Evolutionary conservation across 2,888 invertebrate genomes (phyloP).

Genomic region (Scelioninae gen. 1): DNA sequence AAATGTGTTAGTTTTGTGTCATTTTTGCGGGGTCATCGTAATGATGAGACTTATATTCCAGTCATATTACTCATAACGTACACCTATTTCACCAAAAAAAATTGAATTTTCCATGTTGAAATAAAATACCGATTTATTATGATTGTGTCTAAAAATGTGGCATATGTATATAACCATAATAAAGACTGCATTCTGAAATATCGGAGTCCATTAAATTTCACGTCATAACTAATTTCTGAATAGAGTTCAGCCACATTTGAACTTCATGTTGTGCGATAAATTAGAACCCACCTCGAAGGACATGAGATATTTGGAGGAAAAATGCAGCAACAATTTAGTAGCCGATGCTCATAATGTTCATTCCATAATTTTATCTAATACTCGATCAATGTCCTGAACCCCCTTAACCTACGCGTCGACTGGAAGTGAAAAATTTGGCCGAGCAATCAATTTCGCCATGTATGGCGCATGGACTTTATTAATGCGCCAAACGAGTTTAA

Average conservation of each 20-base stretch:
- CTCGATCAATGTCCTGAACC: constrained; percentile 26
- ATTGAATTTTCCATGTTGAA: no score
- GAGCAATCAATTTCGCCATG: constrained; percentile 2
- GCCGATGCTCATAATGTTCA: neutral
- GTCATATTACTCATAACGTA: no score
- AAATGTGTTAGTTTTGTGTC: no score
- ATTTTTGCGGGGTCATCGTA: no score
- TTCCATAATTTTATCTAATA: constrained; percentile 26
- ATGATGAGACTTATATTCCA: no score
- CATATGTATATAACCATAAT: no score
- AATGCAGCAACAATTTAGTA: constrained; percentile 10
- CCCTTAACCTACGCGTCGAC: neutral
- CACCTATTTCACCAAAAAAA: no score
- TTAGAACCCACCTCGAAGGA: constrained; percentile 1
- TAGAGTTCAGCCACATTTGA: neutral
- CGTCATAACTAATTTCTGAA: no score
- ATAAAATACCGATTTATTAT: no score
- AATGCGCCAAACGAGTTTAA: constrained; percentile 43
- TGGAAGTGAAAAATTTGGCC: constrained; percentile 10
- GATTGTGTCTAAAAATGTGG: no score
- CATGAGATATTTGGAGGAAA: neutral
- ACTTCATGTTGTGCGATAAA: constrained; percentile 2
- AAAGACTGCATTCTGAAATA: no score
- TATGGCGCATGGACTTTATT: constrained; percentile 24
- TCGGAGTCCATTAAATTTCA: no score